phyloP scores from a whole-genome alignment of 2,797 vertebrate genomes.

The Anableps anableps region DNA sequence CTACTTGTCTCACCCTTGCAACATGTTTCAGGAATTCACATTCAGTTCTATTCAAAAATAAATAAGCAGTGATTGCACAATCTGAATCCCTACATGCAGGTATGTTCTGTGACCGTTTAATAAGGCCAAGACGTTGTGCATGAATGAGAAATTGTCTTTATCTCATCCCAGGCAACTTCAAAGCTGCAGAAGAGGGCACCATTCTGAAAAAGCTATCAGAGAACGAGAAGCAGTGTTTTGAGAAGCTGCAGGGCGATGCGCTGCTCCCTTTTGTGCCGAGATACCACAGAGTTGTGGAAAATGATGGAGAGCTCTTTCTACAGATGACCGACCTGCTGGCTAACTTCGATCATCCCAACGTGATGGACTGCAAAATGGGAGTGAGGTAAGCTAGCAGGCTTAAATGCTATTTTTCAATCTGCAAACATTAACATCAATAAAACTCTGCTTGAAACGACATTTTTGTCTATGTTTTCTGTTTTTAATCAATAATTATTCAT shows the following conservation, averaged over 20 bases:
- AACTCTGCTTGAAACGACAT: too few relatives aligned
- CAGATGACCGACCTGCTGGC: conserved; percentile 92
- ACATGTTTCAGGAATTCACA: conserved; percentile 1
- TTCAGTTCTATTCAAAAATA: not conserved
- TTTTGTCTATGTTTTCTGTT: not conserved
- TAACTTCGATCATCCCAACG: conserved; percentile 90
- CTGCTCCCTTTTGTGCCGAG: conserved; percentile 87
- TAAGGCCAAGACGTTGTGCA: conserved; percentile 3
- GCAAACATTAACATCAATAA: not conserved
- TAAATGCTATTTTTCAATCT: not conserved
- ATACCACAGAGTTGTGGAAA: conserved; percentile 91
- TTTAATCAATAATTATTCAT: not conserved
- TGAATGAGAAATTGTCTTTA: conserved; percentile 12
- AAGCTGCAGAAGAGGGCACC: conserved; percentile 92
- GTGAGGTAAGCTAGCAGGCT: conserved; percentile 83
- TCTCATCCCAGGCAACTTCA: conserved; percentile 90
- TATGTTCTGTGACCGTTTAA: not conserved
- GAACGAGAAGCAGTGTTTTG: conserved; percentile 92
- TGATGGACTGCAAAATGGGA: conserved; percentile 99
- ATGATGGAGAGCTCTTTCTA: conserved; percentile 92
- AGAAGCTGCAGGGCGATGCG: conserved; percentile 85
- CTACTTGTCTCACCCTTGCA: not conserved
- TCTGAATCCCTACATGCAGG: not conserved
- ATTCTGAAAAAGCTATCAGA: conserved; percentile 96
- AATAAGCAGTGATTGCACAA: not conserved